phyloP scores from a whole-genome alignment of 2,888 invertebrate species.

The Seladonia tumulorum region DNA sequence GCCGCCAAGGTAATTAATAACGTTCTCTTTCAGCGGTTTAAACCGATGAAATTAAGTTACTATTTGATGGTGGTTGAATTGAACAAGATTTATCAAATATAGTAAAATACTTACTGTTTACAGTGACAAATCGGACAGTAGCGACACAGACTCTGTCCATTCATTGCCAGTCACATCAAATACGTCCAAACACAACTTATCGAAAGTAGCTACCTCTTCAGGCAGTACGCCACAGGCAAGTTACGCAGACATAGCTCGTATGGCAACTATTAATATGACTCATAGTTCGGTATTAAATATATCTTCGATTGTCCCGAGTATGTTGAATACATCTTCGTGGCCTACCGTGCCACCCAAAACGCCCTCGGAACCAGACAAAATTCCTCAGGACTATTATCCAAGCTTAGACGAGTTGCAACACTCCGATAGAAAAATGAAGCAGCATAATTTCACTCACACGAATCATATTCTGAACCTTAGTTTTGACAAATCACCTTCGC shows the following conservation, averaged over 20 bases:
- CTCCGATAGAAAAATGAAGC: conserved; percentile 76
- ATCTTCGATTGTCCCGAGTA: conserved; percentile 77
- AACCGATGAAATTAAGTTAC: not conserved
- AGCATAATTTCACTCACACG: conserved; percentile 78
- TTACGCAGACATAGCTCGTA: conserved; percentile 93
- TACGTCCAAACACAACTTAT: conserved; percentile 81
- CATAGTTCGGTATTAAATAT: conserved; percentile 77
- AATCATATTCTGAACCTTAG: conserved; percentile 76
- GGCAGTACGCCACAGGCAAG: conserved; percentile 87
- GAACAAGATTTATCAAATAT: not conserved
- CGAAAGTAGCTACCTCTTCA: conserved; percentile 80
- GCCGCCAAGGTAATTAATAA: conserved; percentile 86
- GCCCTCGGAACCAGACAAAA: conserved; percentile 79
- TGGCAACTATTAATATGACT: conserved; percentile 82
- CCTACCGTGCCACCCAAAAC: conserved; percentile 78
- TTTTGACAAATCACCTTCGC: conserved; percentile 80
- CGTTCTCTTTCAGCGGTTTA: not conserved
- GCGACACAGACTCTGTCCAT: conserved; percentile 93
- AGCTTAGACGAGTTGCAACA: conserved; percentile 82
- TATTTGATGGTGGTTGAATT: not conserved
- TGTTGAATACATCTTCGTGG: conserved; percentile 77
- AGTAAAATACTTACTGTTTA: conserved; percentile 47
- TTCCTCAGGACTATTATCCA: conserved; percentile 82
- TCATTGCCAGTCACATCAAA: conserved; percentile 89
- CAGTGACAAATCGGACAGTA: conserved; percentile 92